A percentile compares a stretch with the other conserved stretches of the same genome.
phyloP scores from a whole-genome alignment of 2,797 vertebrate genomes.

The Euthynnus affinis region DNA sequence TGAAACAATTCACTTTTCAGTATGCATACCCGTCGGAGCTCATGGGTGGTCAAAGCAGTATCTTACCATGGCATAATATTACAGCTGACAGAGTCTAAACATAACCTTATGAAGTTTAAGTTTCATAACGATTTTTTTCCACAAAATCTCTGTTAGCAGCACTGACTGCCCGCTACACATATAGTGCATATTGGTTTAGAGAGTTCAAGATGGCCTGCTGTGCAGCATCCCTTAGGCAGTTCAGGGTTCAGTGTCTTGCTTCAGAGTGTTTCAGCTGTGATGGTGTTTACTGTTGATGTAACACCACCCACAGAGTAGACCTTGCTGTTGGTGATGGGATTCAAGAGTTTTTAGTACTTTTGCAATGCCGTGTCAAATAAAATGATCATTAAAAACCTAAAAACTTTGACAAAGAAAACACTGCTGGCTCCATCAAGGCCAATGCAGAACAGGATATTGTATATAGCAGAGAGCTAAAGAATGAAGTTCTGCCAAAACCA shows the following conservation, averaged over 20 bases:
- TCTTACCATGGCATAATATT: neutral
- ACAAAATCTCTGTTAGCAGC: neutral
- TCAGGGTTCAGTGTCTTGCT: constrained; percentile 8
- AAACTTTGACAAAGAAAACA: too few species aligned
- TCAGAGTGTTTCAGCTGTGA: constrained; percentile 30
- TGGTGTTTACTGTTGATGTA: constrained; percentile 17
- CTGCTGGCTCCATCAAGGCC: too few species aligned
- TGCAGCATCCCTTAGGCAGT: neutral
- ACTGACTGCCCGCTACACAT: neutral
- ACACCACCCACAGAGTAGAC: constrained; percentile 18
- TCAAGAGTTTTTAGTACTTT: neutral
- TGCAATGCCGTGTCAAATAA: neutral
- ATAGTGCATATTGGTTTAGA: neutral
- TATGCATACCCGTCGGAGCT: neutral
- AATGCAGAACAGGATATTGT: too few species aligned
- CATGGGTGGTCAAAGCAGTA: neutral
- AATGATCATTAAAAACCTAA: neutral
- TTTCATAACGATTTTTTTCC: neutral
- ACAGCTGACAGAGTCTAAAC: constrained; percentile 7
- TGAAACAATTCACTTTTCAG: neutral
- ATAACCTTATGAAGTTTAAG: neutral
- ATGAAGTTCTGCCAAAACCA: too few species aligned
- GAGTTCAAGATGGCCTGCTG: neutral
- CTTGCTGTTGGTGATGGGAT: neutral
- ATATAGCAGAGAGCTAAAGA: too few species aligned